Evolutionary conservation across 2,113 vertebrate species (phyloP), one percentile per base, ranked within the genome.

Genomic region (Pterocles gutturalis): DNA sequence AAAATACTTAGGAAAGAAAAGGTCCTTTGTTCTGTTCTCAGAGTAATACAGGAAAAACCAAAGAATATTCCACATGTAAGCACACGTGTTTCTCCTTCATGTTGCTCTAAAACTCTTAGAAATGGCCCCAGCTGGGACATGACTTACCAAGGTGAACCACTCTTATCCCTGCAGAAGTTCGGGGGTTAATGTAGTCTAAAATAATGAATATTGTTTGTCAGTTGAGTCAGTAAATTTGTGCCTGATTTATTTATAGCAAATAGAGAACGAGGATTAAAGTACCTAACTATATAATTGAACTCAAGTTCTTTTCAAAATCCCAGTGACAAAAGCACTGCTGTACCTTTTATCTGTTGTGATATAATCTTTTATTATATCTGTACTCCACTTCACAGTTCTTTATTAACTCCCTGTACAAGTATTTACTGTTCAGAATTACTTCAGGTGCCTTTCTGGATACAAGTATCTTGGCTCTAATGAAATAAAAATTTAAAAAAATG

Each of bases 351-450:
- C 75, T 94, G 16, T 54, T 66, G 71, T 66, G 67, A 17, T 92
- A 77, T 34, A 88, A 72, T 94, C 71, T 94, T 94, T 96, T 85
- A 48, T 91, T 96, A 61, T 62, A 80, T 64, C 70, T 83, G 18
- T 90, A 6, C 54, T 90, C 15, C 58, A 81, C 81, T 96, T 91
- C 78, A 48, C 36, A 65, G 34, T 83, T 51, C 87, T 93, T 96
- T 94, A 90, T 93, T 95, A 88, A 46, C 66, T 95, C 55, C 19
- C 54, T 89, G 33, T 67, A 78, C 60, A 94, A 87, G 62, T 95
- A 46, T 96, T 97, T 95, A 83, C 64, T 81, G 28, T 77, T 93
- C 75, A 66, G 49, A 90, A 88, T 93, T 91, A 85, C 58, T 90
- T 80, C 36, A 83, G 46, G 25, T 83, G 17, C 13, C 31, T 86